Evolutionary conservation across 2,888 invertebrate species (phyloP).

Genomic region (Diadegma fenestrale): DNA sequence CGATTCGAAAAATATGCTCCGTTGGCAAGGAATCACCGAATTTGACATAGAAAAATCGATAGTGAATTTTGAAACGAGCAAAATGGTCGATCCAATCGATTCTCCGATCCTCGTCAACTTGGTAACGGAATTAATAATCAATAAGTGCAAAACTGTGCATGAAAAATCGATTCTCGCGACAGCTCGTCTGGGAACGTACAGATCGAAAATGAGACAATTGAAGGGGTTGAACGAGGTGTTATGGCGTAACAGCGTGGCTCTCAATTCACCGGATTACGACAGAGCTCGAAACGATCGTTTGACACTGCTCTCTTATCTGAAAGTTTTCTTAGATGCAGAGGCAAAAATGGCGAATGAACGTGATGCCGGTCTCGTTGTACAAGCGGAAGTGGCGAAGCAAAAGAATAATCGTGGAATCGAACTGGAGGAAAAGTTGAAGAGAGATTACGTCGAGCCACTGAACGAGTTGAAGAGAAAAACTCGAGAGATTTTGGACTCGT

Average conservation of each 20-base stretch:
- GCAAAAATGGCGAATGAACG: conserved; percentile 61
- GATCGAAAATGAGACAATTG: conserved; percentile 85
- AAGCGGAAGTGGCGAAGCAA: conserved; percentile 40
- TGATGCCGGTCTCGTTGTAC: conserved; percentile 30
- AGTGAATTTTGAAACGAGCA: background rate
- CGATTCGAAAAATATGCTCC: conserved; percentile 70
- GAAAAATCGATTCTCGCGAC: conserved; percentile 78
- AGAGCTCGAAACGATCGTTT: conserved; percentile 79
- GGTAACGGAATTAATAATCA: conserved; percentile 74
- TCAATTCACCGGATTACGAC: conserved; percentile 85
- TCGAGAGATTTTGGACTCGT: conserved; percentile 15
- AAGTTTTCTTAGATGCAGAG: conserved; percentile 70
- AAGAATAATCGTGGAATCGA: conserved; percentile 39
- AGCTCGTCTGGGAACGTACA: conserved; percentile 86
- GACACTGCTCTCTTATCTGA: conserved; percentile 71
- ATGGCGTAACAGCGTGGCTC: conserved; percentile 88
- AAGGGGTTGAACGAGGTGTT: conserved; percentile 86
- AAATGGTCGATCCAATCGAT: conserved; percentile 45
- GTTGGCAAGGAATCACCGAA: conserved; percentile 69
- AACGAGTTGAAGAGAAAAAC: conserved; percentile 57
- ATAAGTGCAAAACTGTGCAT: conserved; percentile 59
- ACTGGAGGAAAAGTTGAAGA: conserved; percentile 49
- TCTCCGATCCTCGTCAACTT: conserved; percentile 74
- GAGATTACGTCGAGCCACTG: conserved; percentile 64
- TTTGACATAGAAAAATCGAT: conserved; percentile 52